A percentile compares a stretch with the other conserved stretches of the same genome.
These are phyloP conservation scores for Nephotettix cincticeps DNA, from an alignment of 1,140 invertebrate species.

Conservation along the genomic window DNA sequence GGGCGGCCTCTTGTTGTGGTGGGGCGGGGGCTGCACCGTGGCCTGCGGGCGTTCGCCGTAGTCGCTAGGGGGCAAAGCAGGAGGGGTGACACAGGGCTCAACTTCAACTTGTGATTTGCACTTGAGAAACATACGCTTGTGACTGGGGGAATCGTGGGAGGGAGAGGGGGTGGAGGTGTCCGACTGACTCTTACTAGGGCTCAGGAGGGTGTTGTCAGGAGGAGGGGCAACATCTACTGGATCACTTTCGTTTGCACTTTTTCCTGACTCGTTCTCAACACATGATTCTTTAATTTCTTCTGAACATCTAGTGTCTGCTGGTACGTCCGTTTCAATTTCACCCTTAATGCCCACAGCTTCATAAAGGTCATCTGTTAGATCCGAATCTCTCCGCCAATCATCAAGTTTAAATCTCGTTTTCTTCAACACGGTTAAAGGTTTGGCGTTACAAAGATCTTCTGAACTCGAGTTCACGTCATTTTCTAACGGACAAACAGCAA, in stretches of 20 bases:
- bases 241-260: not conserved
- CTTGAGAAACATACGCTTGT: conserved; percentile 10
- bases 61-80: conserved; percentile 48
- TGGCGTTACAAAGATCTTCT: not conserved
- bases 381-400: conserved; percentile 1
- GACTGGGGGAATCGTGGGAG: not conserved
- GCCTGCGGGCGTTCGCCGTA: conserved; percentile 43
- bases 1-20: conserved; percentile 54
- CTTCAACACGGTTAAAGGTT: not conserved
- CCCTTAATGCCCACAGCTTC: not conserved
- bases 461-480: conserved; percentile 14
- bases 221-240: not conserved
- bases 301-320: not conserved
- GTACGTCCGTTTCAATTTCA: not conserved
- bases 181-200: not conserved
- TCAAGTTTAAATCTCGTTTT: conserved; percentile 15
- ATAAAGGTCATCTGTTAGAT: conserved; percentile 7
- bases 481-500: not conserved
- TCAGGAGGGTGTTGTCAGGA: not conserved
- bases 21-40: conserved; percentile 20
- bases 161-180: not conserved
- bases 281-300: too few species aligned
- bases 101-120: conserved; percentile 26
- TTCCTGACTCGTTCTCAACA: not conserved
- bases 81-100: conserved; percentile 16